Conservation (phyloP, 2,113 vertebrate species). For the Hemiprocne comata region DNA sequence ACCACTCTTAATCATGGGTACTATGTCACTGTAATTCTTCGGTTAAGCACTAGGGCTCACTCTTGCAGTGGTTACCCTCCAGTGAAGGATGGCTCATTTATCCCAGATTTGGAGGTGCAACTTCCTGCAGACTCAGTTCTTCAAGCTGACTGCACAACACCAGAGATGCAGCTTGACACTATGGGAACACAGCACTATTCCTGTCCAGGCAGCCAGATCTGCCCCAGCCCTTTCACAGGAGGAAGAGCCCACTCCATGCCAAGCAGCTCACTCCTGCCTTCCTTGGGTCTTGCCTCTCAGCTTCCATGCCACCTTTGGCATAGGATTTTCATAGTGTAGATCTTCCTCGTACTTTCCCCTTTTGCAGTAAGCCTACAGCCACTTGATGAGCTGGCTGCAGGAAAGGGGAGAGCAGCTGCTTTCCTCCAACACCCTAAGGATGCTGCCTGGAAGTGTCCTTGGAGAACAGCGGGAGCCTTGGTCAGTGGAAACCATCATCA, state of each 20-base stretch:
- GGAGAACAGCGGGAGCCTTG: not conserved
- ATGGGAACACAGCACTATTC: not conserved
- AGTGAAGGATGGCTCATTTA: not conserved
- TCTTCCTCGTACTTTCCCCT: not conserved
- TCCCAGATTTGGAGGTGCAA: not conserved
- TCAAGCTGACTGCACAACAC: not conserved
- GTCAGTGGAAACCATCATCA: rapidly evolving
- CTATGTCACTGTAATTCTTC: not conserved
- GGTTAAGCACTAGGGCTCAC: not conserved
- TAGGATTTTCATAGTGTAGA: not conserved
- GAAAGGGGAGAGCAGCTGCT: not conserved
- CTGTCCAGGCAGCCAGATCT: rapidly evolving
- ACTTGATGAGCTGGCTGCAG: not conserved
- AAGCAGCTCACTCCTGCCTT: not conserved
- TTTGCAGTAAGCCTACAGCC: not conserved
- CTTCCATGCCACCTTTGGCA: not conserved
- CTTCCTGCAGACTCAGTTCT: not conserved
- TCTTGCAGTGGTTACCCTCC: not conserved
- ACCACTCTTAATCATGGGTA: rapidly evolving
- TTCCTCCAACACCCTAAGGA: not conserved
- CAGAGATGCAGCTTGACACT: not conserved
- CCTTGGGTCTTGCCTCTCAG: not conserved
- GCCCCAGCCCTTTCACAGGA: too few species aligned
- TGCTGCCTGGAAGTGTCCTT: not conserved
- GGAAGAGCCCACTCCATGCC: not conserved